Conservation (phyloP, 2,797 vertebrate genomes). For the Poliocrania exsul region DNA sequence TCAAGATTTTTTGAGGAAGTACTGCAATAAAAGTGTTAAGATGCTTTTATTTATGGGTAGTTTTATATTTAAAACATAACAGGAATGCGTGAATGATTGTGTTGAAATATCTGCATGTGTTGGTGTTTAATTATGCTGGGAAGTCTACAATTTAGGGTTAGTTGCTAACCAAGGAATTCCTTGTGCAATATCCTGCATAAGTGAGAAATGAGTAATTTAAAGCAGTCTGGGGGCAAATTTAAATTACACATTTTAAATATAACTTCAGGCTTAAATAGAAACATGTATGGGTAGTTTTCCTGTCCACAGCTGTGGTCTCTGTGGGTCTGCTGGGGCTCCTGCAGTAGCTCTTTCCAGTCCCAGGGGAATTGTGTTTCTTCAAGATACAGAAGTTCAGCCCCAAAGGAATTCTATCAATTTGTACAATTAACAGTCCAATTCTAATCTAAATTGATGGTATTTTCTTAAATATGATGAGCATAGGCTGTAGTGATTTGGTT, state of each 20-base stretch:
- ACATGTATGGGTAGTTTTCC: constrained; percentile 53
- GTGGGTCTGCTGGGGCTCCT: constrained; percentile 8
- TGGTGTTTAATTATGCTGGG: constrained; percentile 71
- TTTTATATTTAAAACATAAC: constrained; percentile 69
- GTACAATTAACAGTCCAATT: neutral
- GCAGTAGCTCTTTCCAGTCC: constrained; percentile 39
- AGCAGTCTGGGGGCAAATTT: constrained; percentile 76
- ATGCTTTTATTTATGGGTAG: constrained; percentile 71
- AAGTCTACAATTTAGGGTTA: constrained; percentile 71
- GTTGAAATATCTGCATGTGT: constrained; percentile 67
- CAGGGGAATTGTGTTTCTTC: neutral
- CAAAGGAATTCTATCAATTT: constrained; percentile 11
- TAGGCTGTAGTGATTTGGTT: neutral
- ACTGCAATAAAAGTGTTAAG: constrained; percentile 61
- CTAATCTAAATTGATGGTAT: constrained; percentile 14
- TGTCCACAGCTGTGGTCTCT: constrained; percentile 59
- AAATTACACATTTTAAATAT: constrained; percentile 77
- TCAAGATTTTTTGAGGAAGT: constrained; percentile 21
- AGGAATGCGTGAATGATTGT: constrained; percentile 70
- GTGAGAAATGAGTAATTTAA: constrained; percentile 79
- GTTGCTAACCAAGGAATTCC: constrained; percentile 72
- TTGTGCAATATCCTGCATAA: constrained; percentile 78
- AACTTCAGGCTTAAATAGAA: constrained; percentile 62
- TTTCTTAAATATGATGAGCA: constrained; percentile 21
- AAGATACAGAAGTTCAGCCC: neutral